Evolutionary conservation across 2,797 vertebrate genomes (phyloP), one percentile per base, ranked within the genome.

Genomic region (Loris lydekkerianus): DNA sequence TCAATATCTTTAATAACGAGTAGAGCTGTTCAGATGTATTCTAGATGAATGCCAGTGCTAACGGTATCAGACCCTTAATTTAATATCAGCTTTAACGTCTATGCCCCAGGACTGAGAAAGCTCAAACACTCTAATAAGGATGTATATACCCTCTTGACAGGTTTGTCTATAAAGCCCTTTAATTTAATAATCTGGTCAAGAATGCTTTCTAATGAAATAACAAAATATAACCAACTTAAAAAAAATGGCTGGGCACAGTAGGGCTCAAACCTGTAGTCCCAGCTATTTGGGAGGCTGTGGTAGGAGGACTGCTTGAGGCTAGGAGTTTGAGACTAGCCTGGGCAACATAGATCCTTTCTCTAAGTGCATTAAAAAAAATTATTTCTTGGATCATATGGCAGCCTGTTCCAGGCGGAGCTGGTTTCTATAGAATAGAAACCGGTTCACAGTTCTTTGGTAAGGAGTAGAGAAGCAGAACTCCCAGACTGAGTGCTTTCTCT

Each of bases 191-290:
- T 72, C 76, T 43, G 31, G 18, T 75, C 34, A 93, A 95, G 70
- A 92, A 94, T 53, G 29, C 49, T 91, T 87, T 91, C 46, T 76
- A 65, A 49, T 46, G 82, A 93, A 40, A 75, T 77, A 69, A 89
- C 58, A 91, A 93, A 69, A 53, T 23, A 80, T 37, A 80, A 72
- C 7, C 21, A 72, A 94, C 46, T 82, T 87, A 82, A 89, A 89
- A 60, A 49, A 15, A 21, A 10, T 61, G 60, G 60, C 21, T 61
- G 60, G 21, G 60, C 60, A 60, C 23, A 25, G 23, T 61, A 9
- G 25, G 23, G 60, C 60, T 11, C 3, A 4, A 61, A 25, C 25
- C 60, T 61, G 9, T 25, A 61, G 60, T 61, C 25, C 60, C 60
- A 61, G 60, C 60, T 27, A 61, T 25, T 61, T 61, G 60, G 60